phyloP scores from a whole-genome alignment of 2,797 vertebrate genomes.

The Rhinella marina region DNA sequence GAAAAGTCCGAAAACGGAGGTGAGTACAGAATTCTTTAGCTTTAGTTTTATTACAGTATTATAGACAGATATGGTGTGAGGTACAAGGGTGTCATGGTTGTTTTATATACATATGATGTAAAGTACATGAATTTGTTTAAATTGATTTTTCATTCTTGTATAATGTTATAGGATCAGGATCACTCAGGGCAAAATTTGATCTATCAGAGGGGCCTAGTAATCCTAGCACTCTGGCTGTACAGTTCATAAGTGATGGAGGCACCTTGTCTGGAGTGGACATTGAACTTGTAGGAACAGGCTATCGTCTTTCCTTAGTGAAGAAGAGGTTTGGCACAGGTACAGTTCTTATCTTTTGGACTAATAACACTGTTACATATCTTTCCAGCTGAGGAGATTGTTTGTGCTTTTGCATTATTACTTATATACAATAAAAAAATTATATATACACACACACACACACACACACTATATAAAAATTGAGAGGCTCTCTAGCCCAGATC shows the following conservation, averaged over 20 bases:
- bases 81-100: too few relatives aligned
- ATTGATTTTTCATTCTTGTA: conserved; percentile 34
- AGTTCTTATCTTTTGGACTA: neutral
- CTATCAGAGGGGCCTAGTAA: conserved; percentile 89
- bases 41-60: neutral
- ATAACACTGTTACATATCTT: neutral
- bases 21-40: conserved; percentile 65
- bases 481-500: too few relatives aligned
- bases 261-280: conserved; percentile 92
- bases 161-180: conserved; percentile 84
- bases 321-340: conserved; percentile 97
- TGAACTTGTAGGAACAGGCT: conserved; percentile 89
- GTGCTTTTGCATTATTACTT: too few relatives aligned
- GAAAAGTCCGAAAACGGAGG: conserved; percentile 97
- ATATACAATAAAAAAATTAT: too few relatives aligned
- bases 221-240: conserved; percentile 91
- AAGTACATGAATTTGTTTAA: neutral
- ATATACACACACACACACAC: too few relatives aligned
- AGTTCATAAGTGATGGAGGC: conserved; percentile 91
- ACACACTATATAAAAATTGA: too few relatives aligned
- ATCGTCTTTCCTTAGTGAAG: conserved; percentile 92
- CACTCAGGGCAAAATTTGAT: conserved; percentile 95
- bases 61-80: too few relatives aligned
- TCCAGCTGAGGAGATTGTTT: neutral
- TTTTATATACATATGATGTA: too few relatives aligned